Evolutionary conservation across 2,797 vertebrate genomes (phyloP).

Genomic region (Acanthurus lineatus): DNA sequence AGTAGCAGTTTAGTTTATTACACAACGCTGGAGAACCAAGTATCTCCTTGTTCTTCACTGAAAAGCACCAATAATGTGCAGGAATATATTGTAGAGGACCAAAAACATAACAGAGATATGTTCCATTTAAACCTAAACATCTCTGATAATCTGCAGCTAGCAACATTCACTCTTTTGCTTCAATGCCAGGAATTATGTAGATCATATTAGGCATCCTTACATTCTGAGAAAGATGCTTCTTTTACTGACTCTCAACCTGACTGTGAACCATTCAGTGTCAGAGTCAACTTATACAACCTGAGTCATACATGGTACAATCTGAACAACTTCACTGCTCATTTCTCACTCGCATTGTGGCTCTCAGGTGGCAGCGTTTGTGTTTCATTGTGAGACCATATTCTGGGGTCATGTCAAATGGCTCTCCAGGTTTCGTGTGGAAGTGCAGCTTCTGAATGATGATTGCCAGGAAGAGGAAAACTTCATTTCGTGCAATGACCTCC

Average conservation of each 20-base stretch:
- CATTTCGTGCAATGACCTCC: conserved; percentile 89
- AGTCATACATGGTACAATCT: conserved; percentile 7
- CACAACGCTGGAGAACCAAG: conserved; percentile 27
- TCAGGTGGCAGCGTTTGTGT: conserved; percentile 88
- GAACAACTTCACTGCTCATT: conserved; percentile 54
- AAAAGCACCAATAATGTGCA: conserved; percentile 41
- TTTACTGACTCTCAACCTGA: conserved; percentile 33
- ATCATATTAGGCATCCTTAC: conserved; percentile 44
- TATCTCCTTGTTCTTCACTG: conserved; percentile 47
- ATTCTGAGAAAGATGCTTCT: conserved; percentile 53
- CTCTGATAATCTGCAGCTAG: conserved; percentile 35
- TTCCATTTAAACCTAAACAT: conserved; percentile 40
- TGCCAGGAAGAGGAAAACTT: conserved; percentile 93
- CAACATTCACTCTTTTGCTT: conserved; percentile 32
- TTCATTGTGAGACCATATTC: conserved; percentile 94
- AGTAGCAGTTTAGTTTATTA: conserved; percentile 28
- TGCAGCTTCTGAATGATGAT: conserved; percentile 90
- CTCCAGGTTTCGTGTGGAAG: conserved; percentile 81
- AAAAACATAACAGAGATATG: conserved; percentile 34
- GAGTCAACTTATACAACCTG: conserved; percentile 24
- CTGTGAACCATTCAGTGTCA: conserved; percentile 26
- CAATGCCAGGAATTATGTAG: conserved; percentile 30
- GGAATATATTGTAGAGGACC: conserved; percentile 37
- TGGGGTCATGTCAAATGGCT: conserved; percentile 89
- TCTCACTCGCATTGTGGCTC: conserved; percentile 69